Base-by-base conservation (phyloP, 2,888 invertebrate species). In the Melanostoma scalare region DNA sequence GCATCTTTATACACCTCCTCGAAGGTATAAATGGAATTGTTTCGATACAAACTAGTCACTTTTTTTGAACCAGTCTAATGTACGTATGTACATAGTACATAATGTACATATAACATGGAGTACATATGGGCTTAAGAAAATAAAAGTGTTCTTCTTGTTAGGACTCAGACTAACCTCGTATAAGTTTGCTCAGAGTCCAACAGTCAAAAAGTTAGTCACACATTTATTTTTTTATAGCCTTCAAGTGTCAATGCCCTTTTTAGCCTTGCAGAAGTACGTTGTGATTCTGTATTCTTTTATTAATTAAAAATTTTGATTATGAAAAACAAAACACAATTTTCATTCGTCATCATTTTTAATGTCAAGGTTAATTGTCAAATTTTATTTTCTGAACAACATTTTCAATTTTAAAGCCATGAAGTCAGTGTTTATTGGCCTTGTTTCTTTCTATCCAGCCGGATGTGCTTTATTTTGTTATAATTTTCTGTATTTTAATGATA, bases 281-380 rank as follows among this genome's bases (percentile, higher is more conserved):
- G 20, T 1, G 20, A 42, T 4, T 42, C 44, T 44, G 3, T 60
- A 52, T 20, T 20, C 20, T 20, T 20, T 20, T 20, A 20, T 20
- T 20, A 20, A 20, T 20, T 20, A 20, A 20, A 20, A 20, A 20
- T 20, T 20, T 20, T 20, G 20, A 20, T 20, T 20, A 20, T 20
- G 20, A 20, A 20, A 20, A 20, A 20, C 20, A 20, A 20, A 20
- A 20, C 20, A 20, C 20, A 20, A 20, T 20, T 20, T 20, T 20
- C 20, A 40, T 68, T 46, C 3, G 30, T 42, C 20, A 6, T 55
- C 35, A 5, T 42, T 48, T 61, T 65, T 58, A 76, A 63, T 77
- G 77, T 72, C 77, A 77, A 65, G 77, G 77, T 52, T 77, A 30
- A 52, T 44, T 2, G 20, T 20, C 20, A 71, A 61, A 73, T 44